phyloP scores from a whole-genome alignment of 1,140 invertebrate species.

The Mactra quadrangularis region DNA sequence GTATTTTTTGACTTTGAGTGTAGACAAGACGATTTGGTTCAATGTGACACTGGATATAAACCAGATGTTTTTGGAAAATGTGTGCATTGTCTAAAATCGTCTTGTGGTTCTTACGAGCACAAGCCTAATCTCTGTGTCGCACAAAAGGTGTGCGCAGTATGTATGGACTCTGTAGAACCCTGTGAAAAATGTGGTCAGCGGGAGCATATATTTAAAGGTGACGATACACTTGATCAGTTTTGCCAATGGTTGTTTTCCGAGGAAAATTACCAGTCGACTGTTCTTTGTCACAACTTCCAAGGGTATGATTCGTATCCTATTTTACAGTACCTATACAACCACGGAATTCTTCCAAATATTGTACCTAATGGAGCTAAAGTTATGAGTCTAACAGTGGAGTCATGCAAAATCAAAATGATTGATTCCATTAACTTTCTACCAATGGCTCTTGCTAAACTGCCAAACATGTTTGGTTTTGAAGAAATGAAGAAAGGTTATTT shows the following conservation, averaged over 20 bases:
- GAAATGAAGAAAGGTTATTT: constrained; percentile 52
- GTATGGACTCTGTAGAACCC: background rate
- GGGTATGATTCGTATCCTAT: constrained; percentile 28
- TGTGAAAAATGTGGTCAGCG: background rate
- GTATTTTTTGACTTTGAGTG: constrained; percentile 27
- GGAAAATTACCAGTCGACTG: constrained; percentile 6
- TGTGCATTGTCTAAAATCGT: background rate
- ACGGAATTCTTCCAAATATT: too few species aligned
- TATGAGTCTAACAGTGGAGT: constrained; percentile 14
- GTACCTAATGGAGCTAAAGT: constrained; percentile 20
- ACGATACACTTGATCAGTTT: background rate
- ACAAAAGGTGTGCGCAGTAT: constrained; percentile 9
- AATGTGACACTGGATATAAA: constrained; percentile 14
- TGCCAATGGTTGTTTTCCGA: constrained; percentile 44
- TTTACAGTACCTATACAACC: too few species aligned
- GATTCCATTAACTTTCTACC: constrained; percentile 38
- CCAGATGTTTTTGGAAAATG: constrained; percentile 11
- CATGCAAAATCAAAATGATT: constrained; percentile 47
- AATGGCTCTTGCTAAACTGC: constrained; percentile 31
- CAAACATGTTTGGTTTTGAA: constrained; percentile 12
- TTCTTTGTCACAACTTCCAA: constrained; percentile 36
- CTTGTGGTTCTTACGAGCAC: background rate
- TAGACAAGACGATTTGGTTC: constrained; percentile 15
- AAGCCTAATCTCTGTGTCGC: constrained; percentile 53
- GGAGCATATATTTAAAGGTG: background rate